Conservation (phyloP, 2,113 vertebrate genomes). For the Argyrosomus japonicus region DNA sequence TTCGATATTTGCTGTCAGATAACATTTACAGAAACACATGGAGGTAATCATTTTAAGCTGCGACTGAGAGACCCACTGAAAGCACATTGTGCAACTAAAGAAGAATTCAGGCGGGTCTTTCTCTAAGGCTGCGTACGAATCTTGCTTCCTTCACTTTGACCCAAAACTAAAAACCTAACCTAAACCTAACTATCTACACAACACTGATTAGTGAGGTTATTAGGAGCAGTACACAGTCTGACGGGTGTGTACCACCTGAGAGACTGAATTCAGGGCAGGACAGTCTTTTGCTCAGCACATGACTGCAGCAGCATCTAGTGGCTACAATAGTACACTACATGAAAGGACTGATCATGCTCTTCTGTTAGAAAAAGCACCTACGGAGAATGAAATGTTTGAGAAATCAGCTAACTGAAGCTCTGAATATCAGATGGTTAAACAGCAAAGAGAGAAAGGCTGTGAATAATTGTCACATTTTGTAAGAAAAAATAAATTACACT, state of each 20-base stretch:
- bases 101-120: neutral
- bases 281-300: neutral
- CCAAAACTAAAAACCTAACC: constrained; percentile 5
- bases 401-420: neutral
- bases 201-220: neutral
- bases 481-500: constrained; percentile 18
- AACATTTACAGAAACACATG: neutral
- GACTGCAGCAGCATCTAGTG: constrained; percentile 66
- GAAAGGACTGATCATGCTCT: neutral
- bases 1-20: neutral
- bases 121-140: neutral
- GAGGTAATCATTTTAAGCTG: neutral
- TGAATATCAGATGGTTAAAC: constrained; percentile 15
- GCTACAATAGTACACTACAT: constrained; percentile 36
- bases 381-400: neutral
- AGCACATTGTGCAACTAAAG: neutral
- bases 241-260: neutral
- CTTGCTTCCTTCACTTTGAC: neutral
- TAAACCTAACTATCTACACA: neutral
- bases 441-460: constrained; percentile 13
- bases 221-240: neutral
- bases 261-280: neutral
- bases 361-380: neutral
- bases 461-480: constrained; percentile 1
- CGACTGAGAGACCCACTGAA: neutral